These are phyloP conservation scores for Patiria miniata DNA, from an alignment of 35 echinoderm and acorn worm species.

Conservation along the genomic window DNA sequence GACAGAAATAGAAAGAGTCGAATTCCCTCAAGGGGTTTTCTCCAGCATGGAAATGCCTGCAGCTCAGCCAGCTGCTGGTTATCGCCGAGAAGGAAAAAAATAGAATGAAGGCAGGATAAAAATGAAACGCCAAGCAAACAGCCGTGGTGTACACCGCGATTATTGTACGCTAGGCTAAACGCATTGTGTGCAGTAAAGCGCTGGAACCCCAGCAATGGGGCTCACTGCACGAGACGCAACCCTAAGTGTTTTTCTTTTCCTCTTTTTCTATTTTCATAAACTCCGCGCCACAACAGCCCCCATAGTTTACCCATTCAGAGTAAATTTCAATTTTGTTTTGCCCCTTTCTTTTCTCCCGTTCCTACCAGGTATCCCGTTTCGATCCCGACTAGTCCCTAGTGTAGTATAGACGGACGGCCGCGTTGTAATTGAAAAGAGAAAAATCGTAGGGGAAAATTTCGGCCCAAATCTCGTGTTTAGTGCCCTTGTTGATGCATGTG, in stretches of 20 bases:
- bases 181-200: neutral
- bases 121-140: neutral
- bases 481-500: too few relatives aligned
- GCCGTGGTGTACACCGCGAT: neutral
- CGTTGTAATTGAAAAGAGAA: too few relatives aligned
- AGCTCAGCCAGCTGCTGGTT: slow-evolving; percentile 22
- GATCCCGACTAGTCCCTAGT: neutral
- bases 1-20: slow-evolving; percentile 21
- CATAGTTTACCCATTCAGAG: slow-evolving; percentile 2
- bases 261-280: slow-evolving; percentile 22
- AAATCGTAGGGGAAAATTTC: too few relatives aligned
- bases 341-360: neutral
- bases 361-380: slow-evolving; percentile 12
- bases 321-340: slow-evolving; percentile 22
- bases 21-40: slow-evolving; percentile 5
- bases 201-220: neutral
- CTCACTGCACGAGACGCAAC: neutral
- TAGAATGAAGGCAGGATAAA: neutral
- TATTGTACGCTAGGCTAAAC: slow-evolving; percentile 28
- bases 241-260: slow-evolving; percentile 19
- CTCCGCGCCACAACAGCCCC: slow-evolving; percentile 8
- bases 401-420: neutral
- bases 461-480: too few relatives aligned
- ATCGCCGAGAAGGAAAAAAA: neutral
- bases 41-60: neutral